A percentile compares a stretch with the other conserved stretches of the same genome.
These are phyloP conservation scores for Mesitornis unicolor DNA, from an alignment of 2,113 vertebrate species.

Conservation along the genomic window DNA sequence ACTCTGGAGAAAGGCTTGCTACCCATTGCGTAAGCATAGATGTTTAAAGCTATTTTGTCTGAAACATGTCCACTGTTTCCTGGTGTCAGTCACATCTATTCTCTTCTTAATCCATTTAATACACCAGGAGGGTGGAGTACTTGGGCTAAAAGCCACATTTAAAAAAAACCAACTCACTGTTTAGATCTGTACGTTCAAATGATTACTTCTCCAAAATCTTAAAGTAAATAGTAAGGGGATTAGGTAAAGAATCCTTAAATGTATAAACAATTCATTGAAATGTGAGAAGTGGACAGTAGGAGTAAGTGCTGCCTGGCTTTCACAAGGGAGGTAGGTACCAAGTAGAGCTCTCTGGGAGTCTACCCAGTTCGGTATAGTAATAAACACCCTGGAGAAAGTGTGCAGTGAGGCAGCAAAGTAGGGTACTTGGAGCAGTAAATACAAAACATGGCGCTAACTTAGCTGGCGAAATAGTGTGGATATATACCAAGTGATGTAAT, in stretches of 20 bases:
- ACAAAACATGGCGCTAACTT: not conserved
- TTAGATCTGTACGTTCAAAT: not conserved
- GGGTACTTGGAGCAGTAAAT: not conserved
- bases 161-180: not conserved
- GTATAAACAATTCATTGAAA: not conserved
- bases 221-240: not conserved
- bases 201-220: not conserved
- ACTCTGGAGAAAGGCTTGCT: not conserved
- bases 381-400: not conserved
- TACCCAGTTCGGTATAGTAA: not conserved
- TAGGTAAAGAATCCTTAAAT: not conserved
- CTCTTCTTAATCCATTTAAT: not conserved
- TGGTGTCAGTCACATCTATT: not conserved
- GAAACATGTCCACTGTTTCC: not conserved
- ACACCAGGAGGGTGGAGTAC: not conserved
- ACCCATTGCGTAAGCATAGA: not conserved
- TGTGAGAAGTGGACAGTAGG: not conserved
- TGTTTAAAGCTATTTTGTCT: not conserved
- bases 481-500: not conserved
- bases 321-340: not conserved
- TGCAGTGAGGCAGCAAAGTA: not conserved
- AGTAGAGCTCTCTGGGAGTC: not conserved
- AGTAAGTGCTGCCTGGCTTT: not conserved
- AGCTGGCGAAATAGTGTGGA: not conserved
- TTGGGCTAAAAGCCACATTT: not conserved